Percentiles rank a stretch among this genome's conserved stretches.
Evolutionary conservation across 30 jellyfish, hydroid and myxozoan species (phyloP).

Genomic region (Sanderia malayensis): DNA sequence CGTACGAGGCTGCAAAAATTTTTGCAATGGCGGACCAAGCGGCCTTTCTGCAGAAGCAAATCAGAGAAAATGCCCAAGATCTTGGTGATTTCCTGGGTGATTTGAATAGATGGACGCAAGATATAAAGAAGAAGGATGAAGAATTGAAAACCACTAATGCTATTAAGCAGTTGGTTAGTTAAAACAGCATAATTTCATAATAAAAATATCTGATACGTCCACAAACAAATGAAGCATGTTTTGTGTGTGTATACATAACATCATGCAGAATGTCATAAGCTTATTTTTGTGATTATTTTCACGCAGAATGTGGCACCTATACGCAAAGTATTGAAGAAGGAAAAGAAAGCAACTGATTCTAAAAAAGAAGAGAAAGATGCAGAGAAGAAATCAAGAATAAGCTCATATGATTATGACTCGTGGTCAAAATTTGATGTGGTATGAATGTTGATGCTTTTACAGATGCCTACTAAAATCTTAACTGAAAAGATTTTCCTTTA

Average conservation of each 20-base stretch:
- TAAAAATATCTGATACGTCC: too few species aligned
- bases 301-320: constrained; percentile 79
- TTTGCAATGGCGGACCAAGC: constrained; percentile 70
- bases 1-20: constrained; percentile 3
- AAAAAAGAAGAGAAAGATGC: constrained; percentile 12
- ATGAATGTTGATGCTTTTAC: too few species aligned
- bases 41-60: constrained; percentile 68
- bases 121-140: constrained; percentile 72
- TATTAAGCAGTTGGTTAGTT: constrained; percentile 55
- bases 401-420: constrained; percentile 90
- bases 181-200: too few species aligned
- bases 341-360: not conserved
- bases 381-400: constrained; percentile 51
- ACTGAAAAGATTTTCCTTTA: too few species aligned
- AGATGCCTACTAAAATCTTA: too few species aligned
- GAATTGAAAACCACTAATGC: constrained; percentile 57
- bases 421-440: constrained; percentile 98
- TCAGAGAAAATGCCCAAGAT: constrained; percentile 77
- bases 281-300: not conserved
- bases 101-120: constrained; percentile 83
- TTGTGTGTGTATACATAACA: too few species aligned
- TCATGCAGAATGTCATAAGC: too few species aligned
- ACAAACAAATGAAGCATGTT: too few species aligned
- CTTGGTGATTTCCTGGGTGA: constrained; percentile 74
- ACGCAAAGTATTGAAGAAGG: constrained; percentile 28